A percentile compares a stretch with the other conserved stretches of the same genome.
Conservation (phyloP, 2,797 vertebrate genomes). For the Alfaro cultratus region DNA sequence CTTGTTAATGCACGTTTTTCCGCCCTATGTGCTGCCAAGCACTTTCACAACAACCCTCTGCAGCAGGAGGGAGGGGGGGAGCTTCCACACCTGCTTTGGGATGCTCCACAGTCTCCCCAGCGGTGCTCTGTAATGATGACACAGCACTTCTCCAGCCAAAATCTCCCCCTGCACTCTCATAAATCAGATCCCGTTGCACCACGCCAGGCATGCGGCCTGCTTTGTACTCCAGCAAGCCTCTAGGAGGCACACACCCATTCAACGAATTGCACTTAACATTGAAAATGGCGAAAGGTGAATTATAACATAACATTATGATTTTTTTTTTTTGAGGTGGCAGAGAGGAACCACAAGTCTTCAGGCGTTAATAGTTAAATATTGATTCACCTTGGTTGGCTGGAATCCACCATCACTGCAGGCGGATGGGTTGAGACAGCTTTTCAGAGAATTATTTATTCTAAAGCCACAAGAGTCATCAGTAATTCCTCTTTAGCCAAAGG, state of each 20-base stretch:
- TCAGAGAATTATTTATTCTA: constrained; percentile 51
- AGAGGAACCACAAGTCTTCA: constrained; percentile 26
- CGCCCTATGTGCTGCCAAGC: constrained; percentile 25
- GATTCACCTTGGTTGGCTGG: constrained; percentile 45
- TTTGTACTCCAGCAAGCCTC: constrained; percentile 31
- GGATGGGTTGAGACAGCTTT: constrained; percentile 24
- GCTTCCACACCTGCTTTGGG: constrained; percentile 37
- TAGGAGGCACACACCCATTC: constrained; percentile 31
- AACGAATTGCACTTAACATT: constrained; percentile 33
- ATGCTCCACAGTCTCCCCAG: constrained; percentile 40
- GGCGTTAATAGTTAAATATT: constrained; percentile 65
- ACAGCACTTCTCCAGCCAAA: constrained; percentile 66
- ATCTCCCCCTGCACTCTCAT: constrained; percentile 52
- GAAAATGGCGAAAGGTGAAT: constrained; percentile 18
- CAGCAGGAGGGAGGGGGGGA: constrained; percentile 17
- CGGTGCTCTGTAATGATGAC: constrained; percentile 60
- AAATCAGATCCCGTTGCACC: constrained; percentile 66
- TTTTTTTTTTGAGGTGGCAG: constrained; percentile 3
- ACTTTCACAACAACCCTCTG: constrained; percentile 30
- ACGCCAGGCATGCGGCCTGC: constrained; percentile 13
- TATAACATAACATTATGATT: constrained; percentile 21
- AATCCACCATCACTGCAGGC: constrained; percentile 49
- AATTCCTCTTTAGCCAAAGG: constrained; percentile 9
- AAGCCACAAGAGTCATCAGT: constrained; percentile 8
- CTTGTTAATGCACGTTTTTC: constrained; percentile 24